Evolutionary conservation across 2,113 vertebrate genomes (phyloP).

Genomic region (Piprites chloris): DNA sequence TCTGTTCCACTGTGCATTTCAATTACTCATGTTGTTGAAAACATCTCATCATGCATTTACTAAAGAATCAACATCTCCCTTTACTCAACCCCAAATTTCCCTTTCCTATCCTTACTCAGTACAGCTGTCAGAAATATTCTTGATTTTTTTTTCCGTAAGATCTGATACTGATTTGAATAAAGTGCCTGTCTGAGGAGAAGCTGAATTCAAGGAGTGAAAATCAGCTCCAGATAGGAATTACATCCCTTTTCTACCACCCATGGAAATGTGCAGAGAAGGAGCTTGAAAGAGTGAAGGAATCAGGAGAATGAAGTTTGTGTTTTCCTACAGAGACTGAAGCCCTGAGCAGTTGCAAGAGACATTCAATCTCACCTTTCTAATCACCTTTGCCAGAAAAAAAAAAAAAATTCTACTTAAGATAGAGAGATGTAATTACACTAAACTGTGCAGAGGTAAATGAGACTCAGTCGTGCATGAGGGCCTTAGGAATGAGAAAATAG

Average conservation of each 20-base stretch:
- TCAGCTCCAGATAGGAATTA: background rate
- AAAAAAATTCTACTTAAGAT: background rate
- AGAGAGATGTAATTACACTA: conserved; percentile 8
- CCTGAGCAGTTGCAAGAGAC: background rate
- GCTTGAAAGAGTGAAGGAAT: background rate
- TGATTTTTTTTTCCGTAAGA: background rate
- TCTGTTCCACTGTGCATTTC: background rate
- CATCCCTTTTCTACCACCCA: background rate
- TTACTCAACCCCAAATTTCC: background rate
- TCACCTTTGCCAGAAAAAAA: background rate
- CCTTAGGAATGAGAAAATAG: conserved; percentile 6
- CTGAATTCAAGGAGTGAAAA: background rate
- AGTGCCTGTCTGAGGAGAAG: background rate
- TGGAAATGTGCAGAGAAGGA: background rate
- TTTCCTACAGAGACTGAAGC: background rate
- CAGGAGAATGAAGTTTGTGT: background rate
- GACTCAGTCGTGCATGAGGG: conserved; percentile 18
- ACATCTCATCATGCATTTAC: background rate
- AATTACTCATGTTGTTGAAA: background rate
- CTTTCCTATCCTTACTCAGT: background rate
- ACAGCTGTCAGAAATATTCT: background rate
- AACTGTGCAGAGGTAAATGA: conserved; percentile 35
- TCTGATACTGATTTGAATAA: background rate
- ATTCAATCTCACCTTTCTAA: background rate
- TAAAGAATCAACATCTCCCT: background rate